Conservation (phyloP, 2,113 vertebrate genomes). For the Pachycephala philippinensis region DNA sequence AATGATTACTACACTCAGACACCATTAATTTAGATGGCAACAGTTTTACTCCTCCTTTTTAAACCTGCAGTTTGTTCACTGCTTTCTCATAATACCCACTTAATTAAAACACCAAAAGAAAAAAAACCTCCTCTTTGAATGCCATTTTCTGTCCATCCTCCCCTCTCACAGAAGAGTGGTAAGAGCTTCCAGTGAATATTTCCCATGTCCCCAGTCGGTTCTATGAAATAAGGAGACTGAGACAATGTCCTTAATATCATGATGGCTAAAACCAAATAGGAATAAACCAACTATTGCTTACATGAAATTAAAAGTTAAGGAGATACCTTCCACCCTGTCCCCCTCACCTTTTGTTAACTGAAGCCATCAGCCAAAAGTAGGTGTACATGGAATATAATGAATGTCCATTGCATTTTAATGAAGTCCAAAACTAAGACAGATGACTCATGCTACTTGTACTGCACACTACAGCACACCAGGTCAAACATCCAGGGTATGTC, state of each 20-base stretch:
- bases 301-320: not conserved
- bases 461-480: not conserved
- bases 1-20: not conserved
- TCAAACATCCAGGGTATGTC: not conserved
- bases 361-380: not conserved
- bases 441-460: not conserved
- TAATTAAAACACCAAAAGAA: not conserved
- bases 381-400: not conserved
- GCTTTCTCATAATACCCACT: not conserved
- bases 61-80: not conserved
- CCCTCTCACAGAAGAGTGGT: not conserved
- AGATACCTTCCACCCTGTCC: not conserved
- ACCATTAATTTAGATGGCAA: not conserved
- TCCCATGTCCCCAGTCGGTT: not conserved
- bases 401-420: not conserved
- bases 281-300: not conserved
- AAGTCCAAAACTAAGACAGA: not conserved
- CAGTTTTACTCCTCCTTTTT: not conserved
- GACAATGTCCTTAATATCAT: not conserved
- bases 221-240: not conserved
- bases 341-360: not conserved
- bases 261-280: not conserved
- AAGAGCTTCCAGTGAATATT: not conserved
- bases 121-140: not conserved
- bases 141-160: not conserved